Evolutionary conservation across 1,140 invertebrate genomes (phyloP).

Genomic region (Lamellibrachia luymesi): DNA sequence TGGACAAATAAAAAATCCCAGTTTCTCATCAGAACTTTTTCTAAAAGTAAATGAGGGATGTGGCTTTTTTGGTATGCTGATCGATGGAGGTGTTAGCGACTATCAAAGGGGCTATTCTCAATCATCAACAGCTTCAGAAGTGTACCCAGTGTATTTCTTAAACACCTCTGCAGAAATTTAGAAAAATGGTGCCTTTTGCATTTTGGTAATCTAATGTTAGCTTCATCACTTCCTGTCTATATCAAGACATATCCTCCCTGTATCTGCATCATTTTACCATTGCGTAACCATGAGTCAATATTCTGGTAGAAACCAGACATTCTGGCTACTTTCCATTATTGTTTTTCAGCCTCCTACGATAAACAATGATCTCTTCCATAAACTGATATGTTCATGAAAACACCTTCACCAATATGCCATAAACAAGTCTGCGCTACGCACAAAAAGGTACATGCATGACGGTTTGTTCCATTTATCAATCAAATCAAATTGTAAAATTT

Average conservation of each 20-base stretch:
- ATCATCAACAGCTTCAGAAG: no score
- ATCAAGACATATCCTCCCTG: background rate
- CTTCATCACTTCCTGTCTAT: background rate
- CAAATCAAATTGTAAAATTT: background rate
- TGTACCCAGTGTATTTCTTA: no score
- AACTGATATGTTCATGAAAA: background rate
- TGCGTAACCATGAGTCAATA: background rate
- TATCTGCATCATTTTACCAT: background rate
- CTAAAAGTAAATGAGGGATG: no score
- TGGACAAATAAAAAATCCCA: no score
- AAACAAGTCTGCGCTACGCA: background rate
- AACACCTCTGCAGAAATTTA: no score
- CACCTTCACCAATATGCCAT: background rate
- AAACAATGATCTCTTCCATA: background rate
- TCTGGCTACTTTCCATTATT: background rate
- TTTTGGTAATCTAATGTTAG: background rate
- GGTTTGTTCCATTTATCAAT: background rate
- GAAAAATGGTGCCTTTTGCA: no score
- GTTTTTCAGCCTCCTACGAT: background rate
- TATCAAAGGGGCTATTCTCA: no score
- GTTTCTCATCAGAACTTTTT: no score
- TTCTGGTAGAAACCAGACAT: background rate
- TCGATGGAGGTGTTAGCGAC: no score
- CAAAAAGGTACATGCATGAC: background rate
- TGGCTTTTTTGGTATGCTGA: no score